Evolutionary conservation across 2,113 vertebrate genomes (phyloP), one percentile per base, ranked within the genome.

Genomic region (Poecilia latipinna): DNA sequence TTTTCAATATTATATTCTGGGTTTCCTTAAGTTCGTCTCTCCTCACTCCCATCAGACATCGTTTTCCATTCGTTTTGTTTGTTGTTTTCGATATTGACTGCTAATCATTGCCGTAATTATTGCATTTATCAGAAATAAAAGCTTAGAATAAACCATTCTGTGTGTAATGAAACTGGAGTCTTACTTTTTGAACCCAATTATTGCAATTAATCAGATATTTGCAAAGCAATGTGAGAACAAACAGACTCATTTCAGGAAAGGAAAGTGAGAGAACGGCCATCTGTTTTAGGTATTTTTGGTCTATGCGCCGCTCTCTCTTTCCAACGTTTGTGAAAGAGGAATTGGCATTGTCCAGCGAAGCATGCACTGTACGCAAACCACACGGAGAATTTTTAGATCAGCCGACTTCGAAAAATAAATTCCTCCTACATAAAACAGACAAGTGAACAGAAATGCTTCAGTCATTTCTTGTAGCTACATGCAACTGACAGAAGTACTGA

Each of bases 291-390:
- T 90, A 86, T 89, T 90, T 48, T 86, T 72, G 61, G 28, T 39
- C 13, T 33, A 39, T 10, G 2, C n/a, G 33, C 7, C 1, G 31
- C 22, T 62, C 1, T 72, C 62, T 79, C n/a, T 79, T 80, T 88
- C 66, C 82, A 88, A 70, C 32, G 2, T 64, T 68, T 85, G 77
- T 78, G 72, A 92, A 91, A 91, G 88, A 86, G 88, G 92, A 91
- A 92, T 85, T 32, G 73, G 76, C 61, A 4, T 65, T 70, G 44
- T 79, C 4, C 39, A 51, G 54, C 37, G 33, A 75, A 75, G 72
- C 80, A 10, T 83, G 12, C 17, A 72, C 8, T 54, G 48, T 24
- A 54, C 19, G 15, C 31, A 68, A 72, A 70, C 65, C 17, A 0
- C 42, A 22, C 4, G 8, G 37, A 72, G 12, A 32, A n/a, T 37